phyloP scores from a whole-genome alignment of 2,888 invertebrate genomes.

The Polyommatus icarus region DNA sequence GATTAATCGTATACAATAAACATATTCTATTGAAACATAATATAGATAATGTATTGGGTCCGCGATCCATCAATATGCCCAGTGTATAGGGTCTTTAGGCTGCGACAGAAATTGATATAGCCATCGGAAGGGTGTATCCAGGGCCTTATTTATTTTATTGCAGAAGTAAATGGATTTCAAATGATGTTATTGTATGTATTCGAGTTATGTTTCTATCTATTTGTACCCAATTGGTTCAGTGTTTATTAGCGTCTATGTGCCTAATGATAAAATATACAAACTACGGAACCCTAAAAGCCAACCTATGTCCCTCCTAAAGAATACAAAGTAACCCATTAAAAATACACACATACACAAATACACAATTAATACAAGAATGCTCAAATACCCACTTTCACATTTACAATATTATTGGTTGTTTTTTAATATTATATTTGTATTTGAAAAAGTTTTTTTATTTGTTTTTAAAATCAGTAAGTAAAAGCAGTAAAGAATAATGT shows the following conservation, averaged over 20 bases:
- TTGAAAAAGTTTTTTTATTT: no score
- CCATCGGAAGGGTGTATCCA: constrained; percentile 32
- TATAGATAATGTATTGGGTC: constrained; percentile 38
- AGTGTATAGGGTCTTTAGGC: constrained; percentile 42
- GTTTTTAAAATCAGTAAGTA: no score
- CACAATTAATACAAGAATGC: no score
- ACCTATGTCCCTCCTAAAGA: no score
- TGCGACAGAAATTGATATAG: constrained; percentile 49
- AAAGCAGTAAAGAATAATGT: neutral
- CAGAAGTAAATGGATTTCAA: constrained; percentile 6
- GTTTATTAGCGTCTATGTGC: no score
- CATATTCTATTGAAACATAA: constrained; percentile 37
- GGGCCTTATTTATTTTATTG: constrained; percentile 4
- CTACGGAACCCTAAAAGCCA: no score
- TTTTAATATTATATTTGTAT: neutral
- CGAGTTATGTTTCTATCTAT: neutral
- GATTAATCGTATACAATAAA: constrained; percentile 31
- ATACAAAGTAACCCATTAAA: no score
- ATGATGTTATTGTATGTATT: neutral
- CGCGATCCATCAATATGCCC: constrained; percentile 35
- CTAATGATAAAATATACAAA: no score
- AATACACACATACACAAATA: no score
- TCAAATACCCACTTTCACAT: neutral
- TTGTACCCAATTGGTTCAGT: neutral
- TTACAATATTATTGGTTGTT: neutral